phyloP scores from a whole-genome alignment of 2,888 invertebrate species.

The Nymphalis polychloros region DNA sequence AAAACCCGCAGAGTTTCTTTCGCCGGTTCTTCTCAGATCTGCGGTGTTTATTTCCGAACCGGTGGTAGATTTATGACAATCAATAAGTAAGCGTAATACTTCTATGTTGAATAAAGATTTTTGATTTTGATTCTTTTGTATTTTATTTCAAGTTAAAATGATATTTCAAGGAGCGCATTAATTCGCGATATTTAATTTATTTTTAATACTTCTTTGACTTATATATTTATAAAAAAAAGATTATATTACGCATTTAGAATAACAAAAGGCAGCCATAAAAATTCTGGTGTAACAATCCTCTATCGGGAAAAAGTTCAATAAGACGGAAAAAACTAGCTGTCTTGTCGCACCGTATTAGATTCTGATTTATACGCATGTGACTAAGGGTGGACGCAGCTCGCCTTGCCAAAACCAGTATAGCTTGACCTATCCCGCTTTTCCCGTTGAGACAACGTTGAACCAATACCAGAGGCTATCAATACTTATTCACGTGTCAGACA shows the following conservation, averaged over 20 bases:
- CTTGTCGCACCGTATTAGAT: conserved; percentile 73
- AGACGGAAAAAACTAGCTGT: conserved; percentile 72
- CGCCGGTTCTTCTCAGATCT: too few relatives aligned
- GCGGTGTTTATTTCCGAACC: too few relatives aligned
- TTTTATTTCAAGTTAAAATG: too few relatives aligned
- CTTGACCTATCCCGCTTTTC: conserved; percentile 51
- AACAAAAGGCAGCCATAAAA: conserved; percentile 21
- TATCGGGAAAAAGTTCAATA: conserved; percentile 64
- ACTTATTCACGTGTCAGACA: conserved; percentile 53
- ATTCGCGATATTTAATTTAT: too few relatives aligned
- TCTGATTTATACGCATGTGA: conserved; percentile 74
- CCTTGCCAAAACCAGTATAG: conserved; percentile 54
- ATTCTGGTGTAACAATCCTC: conserved; percentile 37
- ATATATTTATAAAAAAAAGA: too few relatives aligned
- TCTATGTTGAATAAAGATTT: too few relatives aligned
- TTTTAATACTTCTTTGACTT: too few relatives aligned
- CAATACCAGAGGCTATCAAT: conserved; percentile 47
- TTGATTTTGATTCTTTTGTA: too few relatives aligned
- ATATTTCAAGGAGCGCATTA: too few relatives aligned
- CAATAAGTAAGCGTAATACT: too few relatives aligned
- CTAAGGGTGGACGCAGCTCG: conserved; percentile 65
- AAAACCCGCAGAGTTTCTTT: too few relatives aligned
- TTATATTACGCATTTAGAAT: background rate
- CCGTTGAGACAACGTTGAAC: conserved; percentile 34
- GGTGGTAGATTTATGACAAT: too few relatives aligned